A percentile compares a stretch with the other conserved stretches of the same genome.
phyloP scores from a whole-genome alignment of 2,113 vertebrate genomes.

The Uria lomvia region DNA sequence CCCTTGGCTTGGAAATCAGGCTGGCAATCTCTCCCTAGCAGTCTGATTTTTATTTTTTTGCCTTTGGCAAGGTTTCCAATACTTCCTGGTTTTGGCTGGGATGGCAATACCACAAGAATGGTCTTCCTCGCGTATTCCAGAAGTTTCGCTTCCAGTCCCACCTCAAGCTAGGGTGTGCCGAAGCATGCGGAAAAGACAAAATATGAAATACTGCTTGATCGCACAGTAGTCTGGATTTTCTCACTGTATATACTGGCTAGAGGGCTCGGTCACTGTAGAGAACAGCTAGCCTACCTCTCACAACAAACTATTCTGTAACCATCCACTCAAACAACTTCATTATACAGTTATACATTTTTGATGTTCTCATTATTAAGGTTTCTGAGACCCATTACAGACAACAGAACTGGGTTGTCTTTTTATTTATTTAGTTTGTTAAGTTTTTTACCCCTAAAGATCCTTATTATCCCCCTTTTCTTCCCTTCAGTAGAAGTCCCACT shows the following conservation, averaged over 20 bases:
- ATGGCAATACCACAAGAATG: conserved; percentile 54
- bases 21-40: background rate
- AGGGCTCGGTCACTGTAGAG: background rate
- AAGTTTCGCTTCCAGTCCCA: conserved; percentile 26
- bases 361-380: background rate
- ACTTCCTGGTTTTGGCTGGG: conserved; percentile 29
- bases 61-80: background rate
- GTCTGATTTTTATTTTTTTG: background rate
- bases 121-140: conserved; percentile 13
- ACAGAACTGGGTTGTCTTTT: background rate
- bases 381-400: background rate
- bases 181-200: background rate
- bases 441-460: background rate
- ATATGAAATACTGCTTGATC: background rate
- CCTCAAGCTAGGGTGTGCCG: conserved; percentile 30
- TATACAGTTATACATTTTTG: background rate
- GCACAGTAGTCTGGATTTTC: background rate
- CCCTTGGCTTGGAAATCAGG: conserved; percentile 11
- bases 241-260: background rate
- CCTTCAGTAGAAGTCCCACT: background rate
- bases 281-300: background rate
- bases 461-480: background rate
- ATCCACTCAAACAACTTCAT: background rate
- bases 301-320: background rate
- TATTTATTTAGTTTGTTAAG: background rate